Base-by-base conservation (phyloP, 2,113 vertebrate species). In the Noturus placidus region DNA sequence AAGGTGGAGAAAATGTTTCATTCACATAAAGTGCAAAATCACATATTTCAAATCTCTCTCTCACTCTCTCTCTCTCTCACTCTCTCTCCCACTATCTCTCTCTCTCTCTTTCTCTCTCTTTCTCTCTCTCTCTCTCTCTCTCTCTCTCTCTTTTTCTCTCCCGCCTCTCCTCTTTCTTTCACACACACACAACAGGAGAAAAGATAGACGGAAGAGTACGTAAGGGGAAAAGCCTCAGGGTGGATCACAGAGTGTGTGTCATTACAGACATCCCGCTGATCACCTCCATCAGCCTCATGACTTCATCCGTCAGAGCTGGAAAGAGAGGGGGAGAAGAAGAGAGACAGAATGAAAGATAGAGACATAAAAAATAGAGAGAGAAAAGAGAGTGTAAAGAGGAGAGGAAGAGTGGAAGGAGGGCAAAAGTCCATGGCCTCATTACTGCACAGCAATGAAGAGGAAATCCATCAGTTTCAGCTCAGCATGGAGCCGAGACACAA, bases 391-490 rank as follows among this genome's bases (percentile, higher is more conserved):
- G 42, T n/a, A 22, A 14, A 77, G 25, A 27, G n/a, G 30, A 57
- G 30, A 35, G 19, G 52, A 56, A 25, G 54, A 81, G 79, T 59
- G 79, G 33, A 81, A 81, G 22, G 79, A 61, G 54, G 79, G 33
- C 79, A 81, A 61, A 56, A 81, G 79, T 56, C 33, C 33, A 11
- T 81, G 79, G 33, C 79, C 79, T 81, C 76, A 81, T 80, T 81
- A 87, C 61, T 77, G 63, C 56, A 83, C 52, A 76, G 65, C 57
- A 27, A 57, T 27, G 46, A 61, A 15, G 35, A 77, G 70, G 70
- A 61, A 76, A 85, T 85, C 54, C 69, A 85, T 85, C 84, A 76
- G 69, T 85, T 77, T 85, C 57, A 30, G 84, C 69, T n/a, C 70
- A 61, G 84, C 57, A 61, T 46, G 84, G 20, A 46, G 70, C 27